Evolutionary conservation across 2,113 vertebrate species (phyloP).

Genomic region (Prunella fulvescens): DNA sequence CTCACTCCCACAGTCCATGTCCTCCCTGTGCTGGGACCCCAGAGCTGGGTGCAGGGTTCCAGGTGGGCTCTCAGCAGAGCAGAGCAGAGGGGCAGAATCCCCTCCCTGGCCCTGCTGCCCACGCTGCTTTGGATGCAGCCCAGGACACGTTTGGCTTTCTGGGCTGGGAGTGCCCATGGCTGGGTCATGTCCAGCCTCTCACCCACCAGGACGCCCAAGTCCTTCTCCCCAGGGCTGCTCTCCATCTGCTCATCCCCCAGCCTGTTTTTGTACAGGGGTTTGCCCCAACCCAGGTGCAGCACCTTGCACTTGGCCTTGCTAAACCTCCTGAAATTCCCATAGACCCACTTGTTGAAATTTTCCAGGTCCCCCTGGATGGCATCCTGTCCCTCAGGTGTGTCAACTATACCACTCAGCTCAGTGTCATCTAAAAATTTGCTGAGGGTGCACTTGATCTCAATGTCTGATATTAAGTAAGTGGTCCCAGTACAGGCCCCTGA

Average conservation of each 20-base stretch:
- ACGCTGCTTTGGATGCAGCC: not conserved
- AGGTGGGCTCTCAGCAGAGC: not conserved
- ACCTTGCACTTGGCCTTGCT: no score
- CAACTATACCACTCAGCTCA: accelerated
- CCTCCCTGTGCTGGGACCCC: not conserved
- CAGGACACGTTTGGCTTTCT: not conserved
- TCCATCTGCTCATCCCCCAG: not conserved
- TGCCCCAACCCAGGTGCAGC: accelerated
- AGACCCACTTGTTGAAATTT: accelerated
- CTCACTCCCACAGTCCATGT: accelerated
- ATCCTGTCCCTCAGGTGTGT: not conserved
- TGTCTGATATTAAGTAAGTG: not conserved
- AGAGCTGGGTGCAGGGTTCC: not conserved
- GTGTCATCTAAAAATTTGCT: not conserved
- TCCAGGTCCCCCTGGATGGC: not conserved
- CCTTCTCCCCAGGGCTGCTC: not conserved
- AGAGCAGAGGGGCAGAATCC: not conserved
- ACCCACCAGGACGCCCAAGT: not conserved
- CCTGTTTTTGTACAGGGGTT: accelerated
- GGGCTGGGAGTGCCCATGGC: not conserved
- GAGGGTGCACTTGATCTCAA: not conserved
- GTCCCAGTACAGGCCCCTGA: no score
- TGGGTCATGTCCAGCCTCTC: not conserved
- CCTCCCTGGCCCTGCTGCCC: not conserved
- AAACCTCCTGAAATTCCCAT: not conserved